A percentile compares a stretch with the other conserved stretches of the same genome.
phyloP scores from a whole-genome alignment of 2,113 vertebrate species.

The Chascanopsetta lugubris region DNA sequence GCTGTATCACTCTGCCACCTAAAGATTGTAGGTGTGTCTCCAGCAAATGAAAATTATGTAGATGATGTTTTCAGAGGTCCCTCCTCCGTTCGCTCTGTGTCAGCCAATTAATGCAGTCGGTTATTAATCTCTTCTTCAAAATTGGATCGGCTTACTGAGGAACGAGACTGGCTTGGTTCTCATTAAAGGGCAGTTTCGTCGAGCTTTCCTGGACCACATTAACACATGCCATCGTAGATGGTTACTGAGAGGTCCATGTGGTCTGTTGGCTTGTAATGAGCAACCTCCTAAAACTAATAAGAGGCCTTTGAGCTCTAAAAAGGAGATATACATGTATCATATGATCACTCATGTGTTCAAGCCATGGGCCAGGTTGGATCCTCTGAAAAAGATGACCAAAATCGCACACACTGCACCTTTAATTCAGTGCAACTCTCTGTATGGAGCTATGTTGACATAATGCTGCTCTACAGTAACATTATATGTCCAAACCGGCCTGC shows the following conservation, averaged over 20 bases:
- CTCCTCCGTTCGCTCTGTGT: conserved; percentile 32
- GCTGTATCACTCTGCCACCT: conserved; percentile 47
- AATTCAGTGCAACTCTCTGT: too few species aligned
- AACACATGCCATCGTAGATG: not conserved
- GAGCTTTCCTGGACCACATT: conserved; percentile 11
- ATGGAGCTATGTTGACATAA: too few species aligned
- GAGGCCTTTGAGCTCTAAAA: too few species aligned
- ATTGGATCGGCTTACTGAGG: conserved; percentile 62
- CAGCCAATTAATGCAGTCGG: conserved; percentile 65
- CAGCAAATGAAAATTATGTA: conserved; percentile 58
- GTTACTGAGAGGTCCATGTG: not conserved
- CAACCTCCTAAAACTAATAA: too few species aligned
- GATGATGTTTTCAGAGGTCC: conserved; percentile 58
- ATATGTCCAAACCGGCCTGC: too few species aligned
- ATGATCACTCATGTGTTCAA: too few species aligned
- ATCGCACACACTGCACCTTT: too few species aligned
- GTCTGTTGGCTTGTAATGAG: conserved; percentile 2
- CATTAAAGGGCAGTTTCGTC: conserved; percentile 49
- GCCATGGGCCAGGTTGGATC: too few species aligned
- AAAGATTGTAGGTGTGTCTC: conserved; percentile 58
- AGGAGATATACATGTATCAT: too few species aligned
- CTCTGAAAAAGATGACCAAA: too few species aligned
- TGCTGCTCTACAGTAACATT: too few species aligned
- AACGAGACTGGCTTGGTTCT: conserved; percentile 68
- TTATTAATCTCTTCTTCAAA: conserved; percentile 67